Evolutionary conservation across 2,888 invertebrate species (phyloP).

Genomic region (Hirudinaria manillensis): DNA sequence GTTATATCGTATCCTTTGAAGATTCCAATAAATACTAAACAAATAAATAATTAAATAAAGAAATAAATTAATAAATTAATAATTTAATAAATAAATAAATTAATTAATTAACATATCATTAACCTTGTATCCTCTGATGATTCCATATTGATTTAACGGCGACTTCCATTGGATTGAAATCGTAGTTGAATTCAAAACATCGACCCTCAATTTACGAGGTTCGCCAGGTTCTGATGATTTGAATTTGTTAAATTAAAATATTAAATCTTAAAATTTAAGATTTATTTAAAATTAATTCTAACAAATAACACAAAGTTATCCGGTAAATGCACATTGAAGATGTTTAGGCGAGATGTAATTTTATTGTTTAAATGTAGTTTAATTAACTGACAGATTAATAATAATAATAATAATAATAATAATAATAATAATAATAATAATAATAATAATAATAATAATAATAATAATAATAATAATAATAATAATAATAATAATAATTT

Average conservation of each 20-base stretch:
- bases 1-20: no score
- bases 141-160: conserved; percentile 81
- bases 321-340: no score
- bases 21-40: no score
- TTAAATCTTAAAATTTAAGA: no score
- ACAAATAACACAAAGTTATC: no score
- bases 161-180: conserved; percentile 90
- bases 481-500: not conserved
- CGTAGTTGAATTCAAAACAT: conserved; percentile 84
- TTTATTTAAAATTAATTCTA: no score
- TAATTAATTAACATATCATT: conserved; percentile 56
- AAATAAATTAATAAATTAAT: no score
- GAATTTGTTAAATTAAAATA: not conserved
- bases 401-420: conserved; percentile 1
- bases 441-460: not conserved
- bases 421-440: not conserved
- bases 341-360: no score
- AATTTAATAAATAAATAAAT: no score
- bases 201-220: conserved; percentile 84
- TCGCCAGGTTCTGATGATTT: conserved; percentile 81
- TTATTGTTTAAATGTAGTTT: no score
- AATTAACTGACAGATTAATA: not conserved
- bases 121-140: conserved; percentile 93
- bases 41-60: no score
- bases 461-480: not conserved